Percentiles rank a stretch among this genome's conserved stretches.
phyloP scores from a whole-genome alignment of 2,797 vertebrate genomes.

The Momotus momota region DNA sequence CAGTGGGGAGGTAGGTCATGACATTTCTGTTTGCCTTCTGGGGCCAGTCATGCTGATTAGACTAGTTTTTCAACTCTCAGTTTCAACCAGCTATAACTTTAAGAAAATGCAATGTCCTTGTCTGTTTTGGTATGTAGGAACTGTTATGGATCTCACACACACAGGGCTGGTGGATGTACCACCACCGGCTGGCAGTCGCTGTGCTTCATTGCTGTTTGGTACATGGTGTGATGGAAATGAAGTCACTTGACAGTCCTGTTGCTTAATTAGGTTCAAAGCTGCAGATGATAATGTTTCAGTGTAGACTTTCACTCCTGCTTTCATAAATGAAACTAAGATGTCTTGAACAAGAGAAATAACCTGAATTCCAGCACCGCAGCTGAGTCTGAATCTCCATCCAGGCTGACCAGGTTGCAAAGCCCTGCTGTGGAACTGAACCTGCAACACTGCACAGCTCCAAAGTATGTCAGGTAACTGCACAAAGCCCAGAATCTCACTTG shows the following conservation, averaged over 20 bases:
- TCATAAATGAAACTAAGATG: neutral
- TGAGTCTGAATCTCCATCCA: neutral
- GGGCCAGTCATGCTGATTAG: neutral
- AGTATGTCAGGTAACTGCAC: neutral
- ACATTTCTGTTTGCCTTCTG: neutral
- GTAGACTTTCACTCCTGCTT: neutral
- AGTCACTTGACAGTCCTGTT: neutral
- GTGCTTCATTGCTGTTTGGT: neutral
- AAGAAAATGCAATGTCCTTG: neutral
- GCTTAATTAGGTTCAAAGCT: neutral
- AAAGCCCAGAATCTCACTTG: neutral
- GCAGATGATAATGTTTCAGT: neutral
- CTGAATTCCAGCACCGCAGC: neutral
- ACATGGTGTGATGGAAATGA: neutral
- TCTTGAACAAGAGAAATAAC: neutral
- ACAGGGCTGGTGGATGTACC: neutral
- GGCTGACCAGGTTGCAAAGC: neutral
- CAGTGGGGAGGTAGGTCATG: neutral
- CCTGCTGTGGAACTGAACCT: neutral
- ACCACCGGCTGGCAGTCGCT: neutral
- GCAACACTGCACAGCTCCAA: neutral
- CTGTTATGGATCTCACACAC: neutral
- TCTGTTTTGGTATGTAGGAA: neutral
- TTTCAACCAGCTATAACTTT: neutral
- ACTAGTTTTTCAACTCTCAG: neutral